Conservation (phyloP, 2,113 vertebrate species). For the Heterotilapia buettikoferi region DNA sequence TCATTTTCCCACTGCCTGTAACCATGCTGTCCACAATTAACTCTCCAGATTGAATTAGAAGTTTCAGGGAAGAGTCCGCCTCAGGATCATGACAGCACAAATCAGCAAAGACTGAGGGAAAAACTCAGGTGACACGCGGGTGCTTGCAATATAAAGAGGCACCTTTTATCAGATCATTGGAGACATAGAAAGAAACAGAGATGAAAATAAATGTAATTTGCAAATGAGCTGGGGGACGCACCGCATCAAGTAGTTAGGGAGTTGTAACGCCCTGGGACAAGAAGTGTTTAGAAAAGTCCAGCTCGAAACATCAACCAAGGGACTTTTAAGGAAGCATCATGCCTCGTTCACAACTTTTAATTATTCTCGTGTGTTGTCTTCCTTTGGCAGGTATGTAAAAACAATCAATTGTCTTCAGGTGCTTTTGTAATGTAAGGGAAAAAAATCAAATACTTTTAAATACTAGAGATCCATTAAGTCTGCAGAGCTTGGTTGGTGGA, state of each 20-base stretch:
- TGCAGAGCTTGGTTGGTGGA: not conserved
- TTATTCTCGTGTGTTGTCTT: slow-evolving; percentile 47
- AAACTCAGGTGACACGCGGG: not conserved
- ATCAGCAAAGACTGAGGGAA: not conserved
- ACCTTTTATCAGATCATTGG: not conserved
- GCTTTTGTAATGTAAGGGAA: not conserved
- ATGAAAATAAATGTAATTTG: slow-evolving; percentile 1
- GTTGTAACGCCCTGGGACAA: not conserved
- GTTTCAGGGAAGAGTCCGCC: slow-evolving; percentile 3
- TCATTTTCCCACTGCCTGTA: not conserved
- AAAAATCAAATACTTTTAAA: not conserved
- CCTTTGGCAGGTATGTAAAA: slow-evolving; percentile 61
- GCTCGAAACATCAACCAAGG: not conserved
- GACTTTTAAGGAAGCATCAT: slow-evolving; percentile 27
- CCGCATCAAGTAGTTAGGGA: not conserved
- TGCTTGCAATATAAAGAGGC: not conserved
- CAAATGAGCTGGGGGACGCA: not conserved
- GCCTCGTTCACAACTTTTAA: slow-evolving; percentile 16
- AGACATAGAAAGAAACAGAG: not conserved
- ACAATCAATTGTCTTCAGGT: not conserved
- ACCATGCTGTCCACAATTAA: slow-evolving; percentile 1
- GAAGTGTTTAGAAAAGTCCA: not conserved
- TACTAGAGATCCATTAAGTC: not conserved
- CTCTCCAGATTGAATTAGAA: slow-evolving; percentile 22
- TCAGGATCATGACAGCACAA: not conserved